Evolutionary conservation across 2,113 vertebrate species (phyloP).

Genomic region (Siphamia tubifer): DNA sequence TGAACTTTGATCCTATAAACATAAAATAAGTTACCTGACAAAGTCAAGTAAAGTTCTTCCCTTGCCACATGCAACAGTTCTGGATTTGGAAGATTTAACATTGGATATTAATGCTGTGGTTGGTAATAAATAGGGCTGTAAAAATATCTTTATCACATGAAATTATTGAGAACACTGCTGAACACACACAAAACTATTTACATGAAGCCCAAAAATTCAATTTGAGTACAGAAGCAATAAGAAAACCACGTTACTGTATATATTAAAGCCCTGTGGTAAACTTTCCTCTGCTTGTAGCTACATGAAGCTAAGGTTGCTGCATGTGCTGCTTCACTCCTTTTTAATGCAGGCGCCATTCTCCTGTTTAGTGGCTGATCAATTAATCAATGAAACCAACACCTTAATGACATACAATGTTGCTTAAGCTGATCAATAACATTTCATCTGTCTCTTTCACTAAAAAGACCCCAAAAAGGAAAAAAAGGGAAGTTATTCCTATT

Average conservation of each 20-base stretch:
- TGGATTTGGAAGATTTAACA: background rate
- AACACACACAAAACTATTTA: conserved; percentile 8
- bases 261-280: background rate
- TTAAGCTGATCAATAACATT: conserved; percentile 11
- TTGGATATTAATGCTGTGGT: background rate
- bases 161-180: background rate
- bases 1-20: too few species aligned
- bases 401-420: conserved; percentile 5
- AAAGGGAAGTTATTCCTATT: conserved; percentile 2
- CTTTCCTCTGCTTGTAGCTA: background rate
- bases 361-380: conserved; percentile 42
- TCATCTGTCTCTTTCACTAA: background rate
- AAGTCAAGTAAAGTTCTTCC: background rate
- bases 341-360: conserved; percentile 16
- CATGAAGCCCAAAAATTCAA: background rate
- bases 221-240: background rate
- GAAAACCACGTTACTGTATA: background rate
- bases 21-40: background rate
- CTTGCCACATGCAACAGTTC: background rate
- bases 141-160: background rate
- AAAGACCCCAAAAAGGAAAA: conserved; percentile 3
- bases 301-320: conserved; percentile 9
- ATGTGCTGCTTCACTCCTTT: conserved; percentile 6
- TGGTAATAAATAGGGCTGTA: background rate
- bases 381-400: conserved; percentile 19